phyloP scores from a whole-genome alignment of 2,113 vertebrate species.

The Stigmatopora argus region DNA sequence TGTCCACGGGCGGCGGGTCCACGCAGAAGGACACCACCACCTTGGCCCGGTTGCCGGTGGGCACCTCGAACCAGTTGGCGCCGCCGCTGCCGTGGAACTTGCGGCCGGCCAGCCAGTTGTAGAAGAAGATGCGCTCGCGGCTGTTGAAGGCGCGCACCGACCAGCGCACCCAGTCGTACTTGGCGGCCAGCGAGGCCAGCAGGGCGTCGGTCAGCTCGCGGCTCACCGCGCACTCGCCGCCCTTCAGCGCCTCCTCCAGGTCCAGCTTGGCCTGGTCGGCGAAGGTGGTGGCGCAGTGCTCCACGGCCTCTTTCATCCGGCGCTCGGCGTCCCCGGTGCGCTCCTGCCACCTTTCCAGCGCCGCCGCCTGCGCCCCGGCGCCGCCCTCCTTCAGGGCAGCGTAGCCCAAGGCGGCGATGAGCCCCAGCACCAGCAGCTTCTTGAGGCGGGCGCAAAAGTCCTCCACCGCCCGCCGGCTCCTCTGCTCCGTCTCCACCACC shows the following conservation, averaged over 20 bases:
- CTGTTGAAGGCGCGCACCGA: constrained; percentile 67
- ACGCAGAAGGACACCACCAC: constrained; percentile 71
- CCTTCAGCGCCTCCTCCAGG: constrained; percentile 54
- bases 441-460: constrained; percentile 74
- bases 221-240: constrained; percentile 40
- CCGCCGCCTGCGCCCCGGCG: constrained; percentile 38
- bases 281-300: constrained; percentile 71
- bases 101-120: constrained; percentile 74
- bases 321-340: constrained; percentile 72
- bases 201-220: constrained; percentile 55
- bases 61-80: constrained; percentile 68
- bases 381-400: constrained; percentile 66
- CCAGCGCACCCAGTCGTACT: constrained; percentile 76
- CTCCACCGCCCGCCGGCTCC: constrained; percentile 68
- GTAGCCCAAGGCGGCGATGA: constrained; percentile 73
- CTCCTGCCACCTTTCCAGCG: constrained; percentile 70
- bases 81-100: constrained; percentile 68
- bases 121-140: constrained; percentile 65
- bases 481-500: constrained; percentile 56
- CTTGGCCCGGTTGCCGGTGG: constrained; percentile 66
- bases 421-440: constrained; percentile 73
- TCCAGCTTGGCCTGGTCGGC: constrained; percentile 69
- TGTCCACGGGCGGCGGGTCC: constrained; percentile 65
- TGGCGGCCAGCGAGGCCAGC: constrained; percentile 59
- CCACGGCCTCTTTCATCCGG: constrained; percentile 72